These are phyloP conservation scores for Notoglanidium macrostoma DNA, from an alignment of 2,797 vertebrate species.

Conservation along the genomic window DNA sequence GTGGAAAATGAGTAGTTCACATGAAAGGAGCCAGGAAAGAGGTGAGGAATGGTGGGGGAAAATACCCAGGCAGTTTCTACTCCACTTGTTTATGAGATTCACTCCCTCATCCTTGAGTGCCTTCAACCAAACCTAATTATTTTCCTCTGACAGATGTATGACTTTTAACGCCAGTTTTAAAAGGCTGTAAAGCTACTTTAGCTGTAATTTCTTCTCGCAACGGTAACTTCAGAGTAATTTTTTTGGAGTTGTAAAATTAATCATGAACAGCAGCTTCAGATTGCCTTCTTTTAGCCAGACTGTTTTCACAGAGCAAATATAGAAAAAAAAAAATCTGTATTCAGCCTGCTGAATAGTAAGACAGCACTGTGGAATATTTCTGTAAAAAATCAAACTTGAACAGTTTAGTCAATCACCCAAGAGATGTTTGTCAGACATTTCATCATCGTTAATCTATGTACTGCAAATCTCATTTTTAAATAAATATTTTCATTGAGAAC, in stretches of 20 bases:
- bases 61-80: conserved; percentile 33
- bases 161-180: conserved; percentile 35
- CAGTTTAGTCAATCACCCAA: neutral
- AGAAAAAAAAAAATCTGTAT: too few relatives aligned
- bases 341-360: neutral
- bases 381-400: neutral
- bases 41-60: conserved; percentile 1
- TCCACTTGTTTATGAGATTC: conserved; percentile 46
- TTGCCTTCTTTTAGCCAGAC: neutral
- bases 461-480: neutral
- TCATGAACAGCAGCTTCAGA: conserved; percentile 8
- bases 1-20: conserved; percentile 41
- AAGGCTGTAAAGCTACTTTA: conserved; percentile 34
- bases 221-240: neutral
- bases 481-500: too few relatives aligned
- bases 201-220: conserved; percentile 15
- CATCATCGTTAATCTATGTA: neutral
- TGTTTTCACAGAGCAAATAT: neutral
- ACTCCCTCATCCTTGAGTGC: conserved; percentile 22
- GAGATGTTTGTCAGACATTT: neutral
- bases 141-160: conserved; percentile 43
- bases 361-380: neutral
- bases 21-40: conserved; percentile 33
- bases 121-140: conserved; percentile 45
- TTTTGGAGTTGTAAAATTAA: conserved; percentile 10